These are phyloP conservation scores for Amphipoea oculea DNA, from an alignment of 2,888 invertebrate species.

Conservation along the genomic window DNA sequence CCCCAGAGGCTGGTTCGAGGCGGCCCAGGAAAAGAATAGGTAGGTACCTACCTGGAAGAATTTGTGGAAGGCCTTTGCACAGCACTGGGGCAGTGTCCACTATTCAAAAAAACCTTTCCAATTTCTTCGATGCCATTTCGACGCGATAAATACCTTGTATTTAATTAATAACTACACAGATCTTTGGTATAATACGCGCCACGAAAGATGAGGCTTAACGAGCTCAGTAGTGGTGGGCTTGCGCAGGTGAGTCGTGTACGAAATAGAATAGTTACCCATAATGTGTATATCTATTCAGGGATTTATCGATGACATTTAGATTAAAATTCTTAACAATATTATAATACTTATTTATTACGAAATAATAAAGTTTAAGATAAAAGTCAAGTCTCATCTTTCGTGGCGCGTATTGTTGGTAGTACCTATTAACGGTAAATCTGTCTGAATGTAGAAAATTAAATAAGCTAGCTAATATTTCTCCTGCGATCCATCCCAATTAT, in stretches of 20 bases:
- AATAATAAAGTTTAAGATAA: no score
- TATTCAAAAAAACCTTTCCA: no score
- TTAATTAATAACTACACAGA: constrained; percentile 15
- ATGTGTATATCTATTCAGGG: no score
- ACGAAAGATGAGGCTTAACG: no score
- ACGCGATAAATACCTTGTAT: background rate
- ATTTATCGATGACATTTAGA: no score
- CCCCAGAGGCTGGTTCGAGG: background rate
- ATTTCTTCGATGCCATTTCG: background rate
- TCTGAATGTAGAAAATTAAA: background rate
- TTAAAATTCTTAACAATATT: no score
- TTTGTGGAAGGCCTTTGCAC: background rate
- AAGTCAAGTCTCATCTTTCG: no score
- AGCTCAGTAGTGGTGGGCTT: no score
- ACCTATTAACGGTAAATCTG: background rate
- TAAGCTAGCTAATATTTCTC: background rate
- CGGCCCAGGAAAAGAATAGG: background rate
- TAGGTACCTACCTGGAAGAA: background rate
- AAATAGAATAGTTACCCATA: no score
- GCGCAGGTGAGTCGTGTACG: no score
- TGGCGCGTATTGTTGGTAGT: background rate
- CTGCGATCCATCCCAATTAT: constrained; percentile 4
- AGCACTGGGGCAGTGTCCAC: background rate
- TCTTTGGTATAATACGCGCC: background rate
- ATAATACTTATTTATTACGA: no score